Percentiles rank a stretch among this genome's conserved stretches.
Evolutionary conservation across 2,888 invertebrate genomes (phyloP).

Genomic region (Epinotia bilunana): DNA sequence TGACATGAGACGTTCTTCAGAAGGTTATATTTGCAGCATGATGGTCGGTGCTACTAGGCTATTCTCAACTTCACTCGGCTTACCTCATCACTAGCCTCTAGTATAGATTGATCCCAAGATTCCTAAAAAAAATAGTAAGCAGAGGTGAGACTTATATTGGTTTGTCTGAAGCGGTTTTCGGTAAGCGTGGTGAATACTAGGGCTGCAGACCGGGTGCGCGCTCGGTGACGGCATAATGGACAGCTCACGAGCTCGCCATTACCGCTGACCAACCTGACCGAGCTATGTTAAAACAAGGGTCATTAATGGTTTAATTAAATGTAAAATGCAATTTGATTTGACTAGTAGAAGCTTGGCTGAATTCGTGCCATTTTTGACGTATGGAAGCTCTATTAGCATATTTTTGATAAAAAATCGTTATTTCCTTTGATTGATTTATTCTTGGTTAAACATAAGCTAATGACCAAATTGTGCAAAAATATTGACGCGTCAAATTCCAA

Average conservation of each 20-base stretch:
- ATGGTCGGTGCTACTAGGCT: slow-evolving; percentile 23
- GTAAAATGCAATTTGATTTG: slow-evolving; percentile 8
- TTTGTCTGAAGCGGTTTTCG: background rate
- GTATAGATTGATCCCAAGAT: background rate
- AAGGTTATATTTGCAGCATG: slow-evolving; percentile 8
- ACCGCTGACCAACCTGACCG: slow-evolving; percentile 49
- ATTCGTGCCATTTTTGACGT: background rate
- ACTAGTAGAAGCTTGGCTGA: background rate
- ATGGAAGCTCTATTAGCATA: background rate
- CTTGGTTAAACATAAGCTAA: no score
- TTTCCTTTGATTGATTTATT: no score
- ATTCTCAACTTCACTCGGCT: background rate
- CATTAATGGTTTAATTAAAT: slow-evolving; percentile 13
- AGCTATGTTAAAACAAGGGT: slow-evolving; percentile 7
- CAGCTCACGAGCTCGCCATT: slow-evolving; percentile 68
- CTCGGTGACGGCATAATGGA: slow-evolving; percentile 68
- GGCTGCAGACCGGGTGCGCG: slow-evolving; percentile 63
- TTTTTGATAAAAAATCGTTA: no score
- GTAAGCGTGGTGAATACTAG: background rate
- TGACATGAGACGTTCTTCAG: background rate
- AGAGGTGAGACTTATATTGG: background rate
- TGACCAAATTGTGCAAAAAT: no score
- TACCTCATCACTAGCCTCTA: background rate
- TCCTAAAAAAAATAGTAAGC: background rate
- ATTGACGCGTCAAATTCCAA: background rate